These are phyloP conservation scores for Scolopax bukidnonensis DNA, from an alignment of 2,797 vertebrate species.

Conservation along the genomic window DNA sequence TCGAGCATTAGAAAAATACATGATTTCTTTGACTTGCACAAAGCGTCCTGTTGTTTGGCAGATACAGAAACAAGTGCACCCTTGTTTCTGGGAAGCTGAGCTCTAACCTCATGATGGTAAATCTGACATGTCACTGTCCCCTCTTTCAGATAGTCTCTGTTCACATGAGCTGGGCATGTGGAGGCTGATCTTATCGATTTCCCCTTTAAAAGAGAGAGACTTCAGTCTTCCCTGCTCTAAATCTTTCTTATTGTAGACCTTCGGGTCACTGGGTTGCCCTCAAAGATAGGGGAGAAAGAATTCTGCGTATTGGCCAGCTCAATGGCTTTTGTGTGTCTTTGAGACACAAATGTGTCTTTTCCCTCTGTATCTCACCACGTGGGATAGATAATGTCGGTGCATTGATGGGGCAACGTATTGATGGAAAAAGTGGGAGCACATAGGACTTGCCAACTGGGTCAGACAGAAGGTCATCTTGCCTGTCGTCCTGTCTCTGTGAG, in stretches of 20 bases:
- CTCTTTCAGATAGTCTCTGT: not conserved
- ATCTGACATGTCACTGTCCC: not conserved
- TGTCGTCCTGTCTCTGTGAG: not conserved
- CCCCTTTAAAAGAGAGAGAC: not conserved
- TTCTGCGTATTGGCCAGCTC: not conserved
- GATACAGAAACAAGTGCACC: constrained; percentile 12
- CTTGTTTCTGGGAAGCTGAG: constrained; percentile 31
- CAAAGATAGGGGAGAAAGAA: not conserved
- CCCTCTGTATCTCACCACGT: not conserved
- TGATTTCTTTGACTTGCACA: constrained; percentile 2
- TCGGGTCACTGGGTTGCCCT: not conserved
- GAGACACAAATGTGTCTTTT: not conserved
- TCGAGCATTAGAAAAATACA: not conserved
- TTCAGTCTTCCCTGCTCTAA: not conserved
- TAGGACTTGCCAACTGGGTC: not conserved
- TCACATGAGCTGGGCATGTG: not conserved
- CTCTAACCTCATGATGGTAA: not conserved
- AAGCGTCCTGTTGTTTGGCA: constrained; percentile 10
- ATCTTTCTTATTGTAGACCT: not conserved
- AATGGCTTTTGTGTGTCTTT: not conserved
- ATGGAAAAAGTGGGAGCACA: not conserved
- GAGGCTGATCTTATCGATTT: not conserved
- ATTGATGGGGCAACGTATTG: not conserved
- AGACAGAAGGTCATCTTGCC: not conserved
- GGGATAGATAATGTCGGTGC: not conserved